Evolutionary conservation across 1,140 invertebrate genomes (phyloP).

Genomic region (Drosophila kohkoa): DNA sequence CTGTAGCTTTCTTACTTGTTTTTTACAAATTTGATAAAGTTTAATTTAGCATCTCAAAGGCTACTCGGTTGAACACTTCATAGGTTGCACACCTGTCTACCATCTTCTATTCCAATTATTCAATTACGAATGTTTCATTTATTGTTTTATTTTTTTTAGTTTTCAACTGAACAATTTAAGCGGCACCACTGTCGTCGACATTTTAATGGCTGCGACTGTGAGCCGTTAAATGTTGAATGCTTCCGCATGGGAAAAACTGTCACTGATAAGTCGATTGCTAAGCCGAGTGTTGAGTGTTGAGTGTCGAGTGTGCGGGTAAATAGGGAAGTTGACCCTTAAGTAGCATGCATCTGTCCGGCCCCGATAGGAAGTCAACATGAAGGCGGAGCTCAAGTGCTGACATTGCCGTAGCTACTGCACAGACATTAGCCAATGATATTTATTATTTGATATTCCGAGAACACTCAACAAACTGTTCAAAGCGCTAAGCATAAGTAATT

Average conservation of each 20-base stretch:
- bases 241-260: slow-evolving; percentile 40
- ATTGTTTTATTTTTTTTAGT: too few relatives aligned
- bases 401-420: slow-evolving; percentile 33
- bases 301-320: slow-evolving; percentile 23
- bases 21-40: too few relatives aligned
- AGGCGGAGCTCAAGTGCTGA: slow-evolving; percentile 48
- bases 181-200: too few relatives aligned
- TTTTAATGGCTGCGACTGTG: slow-evolving; percentile 10
- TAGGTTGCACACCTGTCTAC: too few relatives aligned
- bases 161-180: too few relatives aligned
- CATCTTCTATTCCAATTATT: too few relatives aligned
- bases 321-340: slow-evolving; percentile 57
- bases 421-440: slow-evolving; percentile 26
- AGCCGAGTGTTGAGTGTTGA: too few relatives aligned
- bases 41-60: too few relatives aligned
- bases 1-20: too few relatives aligned
- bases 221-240: not conserved
- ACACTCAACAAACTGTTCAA: slow-evolving; percentile 11
- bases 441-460: slow-evolving; percentile 46
- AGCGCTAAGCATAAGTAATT: slow-evolving; percentile 20
- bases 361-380: slow-evolving; percentile 59
- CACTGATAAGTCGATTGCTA: slow-evolving; percentile 27
- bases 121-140: too few relatives aligned
- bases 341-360: slow-evolving; percentile 24
- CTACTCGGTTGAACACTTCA: too few relatives aligned